These are phyloP conservation scores for Orussus abietinus DNA, from an alignment of 1,140 invertebrate species.

Conservation along the genomic window DNA sequence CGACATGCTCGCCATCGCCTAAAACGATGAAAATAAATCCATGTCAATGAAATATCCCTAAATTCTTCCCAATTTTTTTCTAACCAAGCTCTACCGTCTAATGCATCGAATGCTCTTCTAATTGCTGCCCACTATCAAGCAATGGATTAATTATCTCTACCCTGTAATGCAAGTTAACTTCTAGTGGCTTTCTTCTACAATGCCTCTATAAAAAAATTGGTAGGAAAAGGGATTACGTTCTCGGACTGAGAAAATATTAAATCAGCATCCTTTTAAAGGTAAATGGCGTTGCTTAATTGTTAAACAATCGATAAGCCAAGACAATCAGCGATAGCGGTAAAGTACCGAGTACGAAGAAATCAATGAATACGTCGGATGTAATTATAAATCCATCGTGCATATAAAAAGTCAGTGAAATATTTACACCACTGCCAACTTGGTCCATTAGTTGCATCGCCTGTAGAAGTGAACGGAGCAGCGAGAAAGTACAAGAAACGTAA, in stretches of 20 bases:
- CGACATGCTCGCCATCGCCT: constrained; percentile 69
- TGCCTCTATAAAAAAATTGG: constrained; percentile 17
- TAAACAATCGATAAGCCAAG: too few relatives aligned
- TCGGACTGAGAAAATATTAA: too few relatives aligned
- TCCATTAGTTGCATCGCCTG: constrained; percentile 89
- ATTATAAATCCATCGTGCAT: constrained; percentile 8
- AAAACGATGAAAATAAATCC: constrained; percentile 20
- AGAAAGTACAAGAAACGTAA: constrained; percentile 24
- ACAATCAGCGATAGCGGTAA: too few relatives aligned
- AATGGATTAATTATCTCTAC: constrained; percentile 2
- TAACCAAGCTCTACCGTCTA: too few relatives aligned
- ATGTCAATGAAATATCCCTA: too few relatives aligned
- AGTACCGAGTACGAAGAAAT: too few relatives aligned
- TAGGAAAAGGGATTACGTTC: too few relatives aligned
- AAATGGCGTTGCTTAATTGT: too few relatives aligned
- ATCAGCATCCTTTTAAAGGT: too few relatives aligned
- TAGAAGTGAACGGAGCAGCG: constrained; percentile 34
- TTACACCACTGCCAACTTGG: constrained; percentile 80
- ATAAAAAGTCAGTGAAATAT: constrained; percentile 54
- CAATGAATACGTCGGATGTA: constrained; percentile 14
- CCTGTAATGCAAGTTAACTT: neutral
- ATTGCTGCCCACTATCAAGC: too few relatives aligned
- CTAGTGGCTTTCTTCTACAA: neutral
- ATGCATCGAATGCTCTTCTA: too few relatives aligned
- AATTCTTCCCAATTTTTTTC: too few relatives aligned